Conservation (phyloP, 53 echinoderm and acorn worm genomes). For the Astropecten irregularis region DNA sequence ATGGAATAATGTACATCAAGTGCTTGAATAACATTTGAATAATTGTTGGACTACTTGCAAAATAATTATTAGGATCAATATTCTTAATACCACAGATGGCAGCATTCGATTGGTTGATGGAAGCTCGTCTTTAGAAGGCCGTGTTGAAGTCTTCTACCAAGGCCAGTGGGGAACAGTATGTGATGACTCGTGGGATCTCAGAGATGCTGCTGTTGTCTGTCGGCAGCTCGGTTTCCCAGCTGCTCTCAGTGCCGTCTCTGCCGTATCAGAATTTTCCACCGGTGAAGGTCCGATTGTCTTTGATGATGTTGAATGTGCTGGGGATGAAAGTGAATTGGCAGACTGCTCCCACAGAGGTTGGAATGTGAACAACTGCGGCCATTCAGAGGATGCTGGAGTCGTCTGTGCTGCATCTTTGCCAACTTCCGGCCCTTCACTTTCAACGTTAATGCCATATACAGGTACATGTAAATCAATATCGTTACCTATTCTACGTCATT, state of each 20-base stretch:
- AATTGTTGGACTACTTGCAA: neutral
- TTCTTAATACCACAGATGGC: neutral
- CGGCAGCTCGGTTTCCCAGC: slow-evolving; percentile 23
- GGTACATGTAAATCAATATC: too few relatives aligned
- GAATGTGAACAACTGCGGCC: neutral
- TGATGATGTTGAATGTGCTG: slow-evolving; percentile 3
- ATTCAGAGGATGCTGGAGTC: slow-evolving; percentile 41
- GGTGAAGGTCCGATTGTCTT: slow-evolving; percentile 10
- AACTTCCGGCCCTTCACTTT: too few relatives aligned
- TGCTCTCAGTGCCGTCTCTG: slow-evolving; percentile 8
- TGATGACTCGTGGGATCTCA: slow-evolving; percentile 25
- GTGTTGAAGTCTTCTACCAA: slow-evolving; percentile 28
- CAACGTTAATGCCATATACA: too few relatives aligned
- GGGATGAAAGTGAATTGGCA: neutral
- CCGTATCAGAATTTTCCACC: neutral
- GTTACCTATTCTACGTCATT: too few relatives aligned
- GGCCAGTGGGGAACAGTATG: slow-evolving; percentile 35
- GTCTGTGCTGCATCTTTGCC: slow-evolving; percentile 20
- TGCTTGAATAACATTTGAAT: neutral
- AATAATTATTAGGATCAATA: neutral
- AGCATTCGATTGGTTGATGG: slow-evolving; percentile 22
- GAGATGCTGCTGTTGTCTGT: slow-evolving; percentile 48
- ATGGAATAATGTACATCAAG: neutral
- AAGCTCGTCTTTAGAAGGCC: neutral
- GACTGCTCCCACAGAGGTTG: slow-evolving; percentile 16